phyloP scores from a whole-genome alignment of 2,797 vertebrate genomes.

The Mustela erminea region DNA sequence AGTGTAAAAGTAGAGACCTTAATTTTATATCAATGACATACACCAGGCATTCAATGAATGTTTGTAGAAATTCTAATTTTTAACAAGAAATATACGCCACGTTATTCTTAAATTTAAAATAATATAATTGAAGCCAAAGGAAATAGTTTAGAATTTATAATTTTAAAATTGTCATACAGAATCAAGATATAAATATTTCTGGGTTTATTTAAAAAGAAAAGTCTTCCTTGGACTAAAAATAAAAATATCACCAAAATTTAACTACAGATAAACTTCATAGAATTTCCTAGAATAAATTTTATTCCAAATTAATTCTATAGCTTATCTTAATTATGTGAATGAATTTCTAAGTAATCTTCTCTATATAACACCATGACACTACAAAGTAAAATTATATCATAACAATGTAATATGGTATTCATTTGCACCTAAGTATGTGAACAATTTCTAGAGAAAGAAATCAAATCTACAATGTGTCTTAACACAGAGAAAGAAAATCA shows the following conservation, averaged over 20 bases:
- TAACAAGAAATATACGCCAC: not conserved
- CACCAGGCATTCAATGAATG: not conserved
- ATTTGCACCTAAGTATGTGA: not conserved
- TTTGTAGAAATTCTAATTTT: not conserved
- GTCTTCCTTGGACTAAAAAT: not conserved
- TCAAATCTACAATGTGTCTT: not conserved
- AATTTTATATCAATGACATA: not conserved
- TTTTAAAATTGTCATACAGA: not conserved
- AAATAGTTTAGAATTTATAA: not conserved
- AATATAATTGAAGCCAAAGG: not conserved
- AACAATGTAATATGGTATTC: not conserved
- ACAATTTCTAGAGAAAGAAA: not conserved
- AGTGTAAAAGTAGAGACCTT: not conserved
- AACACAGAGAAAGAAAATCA: not conserved
- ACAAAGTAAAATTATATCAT: not conserved
- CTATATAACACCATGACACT: not conserved
- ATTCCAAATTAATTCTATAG: not conserved
- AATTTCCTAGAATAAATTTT: not conserved
- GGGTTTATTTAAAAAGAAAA: not conserved
- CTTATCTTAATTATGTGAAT: not conserved
- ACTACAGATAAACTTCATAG: not conserved
- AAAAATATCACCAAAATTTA: not conserved
- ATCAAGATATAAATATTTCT: not conserved
- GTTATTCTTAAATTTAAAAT: not conserved
- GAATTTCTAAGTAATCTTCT: not conserved